Percentiles rank a stretch among this genome's conserved stretches.
phyloP scores from a whole-genome alignment of 1,140 invertebrate genomes.

The Octopus bimaculoides region DNA sequence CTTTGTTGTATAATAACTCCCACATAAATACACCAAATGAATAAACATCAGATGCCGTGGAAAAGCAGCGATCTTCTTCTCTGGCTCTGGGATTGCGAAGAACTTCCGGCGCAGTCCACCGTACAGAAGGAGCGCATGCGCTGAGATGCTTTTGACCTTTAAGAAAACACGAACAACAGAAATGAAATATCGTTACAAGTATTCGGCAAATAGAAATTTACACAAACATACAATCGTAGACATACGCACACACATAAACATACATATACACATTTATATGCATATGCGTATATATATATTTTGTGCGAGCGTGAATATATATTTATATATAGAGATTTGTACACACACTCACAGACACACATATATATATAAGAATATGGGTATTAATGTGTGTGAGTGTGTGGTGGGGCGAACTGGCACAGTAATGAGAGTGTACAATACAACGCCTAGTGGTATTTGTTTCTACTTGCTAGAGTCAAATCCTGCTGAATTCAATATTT shows the following conservation, averaged over 20 bases:
- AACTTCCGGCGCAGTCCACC: constrained; percentile 53
- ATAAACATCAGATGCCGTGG: constrained; percentile 88
- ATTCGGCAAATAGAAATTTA: too few relatives aligned
- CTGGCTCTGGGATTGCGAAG: constrained; percentile 36
- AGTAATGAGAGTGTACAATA: too few relatives aligned
- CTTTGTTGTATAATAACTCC: constrained; percentile 85
- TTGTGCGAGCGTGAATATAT: background rate
- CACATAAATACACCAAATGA: constrained; percentile 92
- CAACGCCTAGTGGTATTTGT: too few relatives aligned
- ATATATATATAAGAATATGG: background rate
- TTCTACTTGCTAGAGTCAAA: too few relatives aligned
- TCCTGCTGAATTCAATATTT: too few relatives aligned
- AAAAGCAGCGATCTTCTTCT: constrained; percentile 62
- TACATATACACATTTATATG: background rate
- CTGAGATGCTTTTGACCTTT: constrained; percentile 47
- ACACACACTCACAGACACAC: background rate
- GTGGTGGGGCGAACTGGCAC: too few relatives aligned
- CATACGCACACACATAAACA: background rate
- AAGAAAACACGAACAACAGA: background rate
- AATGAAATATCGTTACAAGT: too few relatives aligned
- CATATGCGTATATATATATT: background rate
- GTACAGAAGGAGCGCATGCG: constrained; percentile 46
- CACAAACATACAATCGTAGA: background rate
- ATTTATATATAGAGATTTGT: background rate
- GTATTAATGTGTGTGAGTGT: too few relatives aligned